A percentile compares a stretch with the other conserved stretches of the same genome.
Conservation (phyloP, 2,113 vertebrate species). For the Aldabrachelys gigantea region DNA sequence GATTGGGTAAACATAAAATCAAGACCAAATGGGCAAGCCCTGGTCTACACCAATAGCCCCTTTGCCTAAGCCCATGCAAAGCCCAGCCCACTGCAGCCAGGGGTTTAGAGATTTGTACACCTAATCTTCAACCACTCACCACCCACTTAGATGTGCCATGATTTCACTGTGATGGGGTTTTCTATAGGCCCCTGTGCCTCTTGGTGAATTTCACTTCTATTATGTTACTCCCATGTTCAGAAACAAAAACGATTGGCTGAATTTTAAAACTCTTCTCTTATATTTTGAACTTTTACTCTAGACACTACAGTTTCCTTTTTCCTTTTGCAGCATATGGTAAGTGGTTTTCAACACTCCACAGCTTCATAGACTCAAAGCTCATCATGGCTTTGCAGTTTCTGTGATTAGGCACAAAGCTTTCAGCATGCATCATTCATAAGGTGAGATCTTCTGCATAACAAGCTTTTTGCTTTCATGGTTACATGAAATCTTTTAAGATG, state of each 20-base stretch:
- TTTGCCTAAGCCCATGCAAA: accelerated
- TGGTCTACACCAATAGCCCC: neutral
- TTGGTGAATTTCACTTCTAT: neutral
- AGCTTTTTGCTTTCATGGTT: neutral
- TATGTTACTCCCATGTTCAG: neutral
- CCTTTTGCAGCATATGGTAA: neutral
- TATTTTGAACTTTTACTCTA: neutral
- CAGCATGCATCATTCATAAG: neutral
- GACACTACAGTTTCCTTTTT: neutral
- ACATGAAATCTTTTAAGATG: neutral
- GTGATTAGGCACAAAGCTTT: neutral
- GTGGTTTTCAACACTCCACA: neutral
- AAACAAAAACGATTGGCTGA: neutral
- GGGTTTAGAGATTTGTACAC: neutral
- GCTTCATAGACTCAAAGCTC: neutral
- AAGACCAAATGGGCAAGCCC: neutral
- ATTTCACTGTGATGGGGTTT: neutral
- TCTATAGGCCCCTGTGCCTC: neutral
- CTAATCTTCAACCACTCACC: neutral
- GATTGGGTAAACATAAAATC: neutral
- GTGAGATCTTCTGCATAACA: neutral
- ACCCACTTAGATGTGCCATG: neutral
- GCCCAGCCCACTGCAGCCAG: neutral
- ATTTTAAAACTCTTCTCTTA: neutral
- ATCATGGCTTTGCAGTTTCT: neutral